These are phyloP conservation scores for Zaprionus ghesquierei DNA, from an alignment of 1,140 invertebrate species.

Conservation along the genomic window DNA sequence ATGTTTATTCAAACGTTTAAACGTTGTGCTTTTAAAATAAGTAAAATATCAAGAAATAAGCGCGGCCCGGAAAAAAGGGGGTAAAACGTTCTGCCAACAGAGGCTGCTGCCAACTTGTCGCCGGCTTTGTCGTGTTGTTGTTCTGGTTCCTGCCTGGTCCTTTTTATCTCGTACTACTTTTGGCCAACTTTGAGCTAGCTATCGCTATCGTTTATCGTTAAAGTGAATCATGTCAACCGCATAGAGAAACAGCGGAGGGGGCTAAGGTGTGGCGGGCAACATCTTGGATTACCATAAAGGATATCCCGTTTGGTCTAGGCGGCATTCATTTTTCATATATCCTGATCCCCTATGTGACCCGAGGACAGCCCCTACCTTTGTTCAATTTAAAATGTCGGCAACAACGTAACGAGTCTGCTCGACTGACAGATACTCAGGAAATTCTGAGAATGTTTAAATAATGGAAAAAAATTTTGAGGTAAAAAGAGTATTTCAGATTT, in stretches of 20 bases:
- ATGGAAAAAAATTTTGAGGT: too few species aligned
- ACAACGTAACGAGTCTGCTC: conserved; percentile 3
- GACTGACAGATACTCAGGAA: background rate
- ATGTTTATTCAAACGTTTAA: conserved; percentile 80
- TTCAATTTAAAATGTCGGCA: conserved; percentile 69
- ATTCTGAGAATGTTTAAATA: background rate
- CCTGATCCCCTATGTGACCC: conserved; percentile 52
- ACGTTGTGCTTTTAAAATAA: conserved; percentile 58
- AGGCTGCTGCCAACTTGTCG: conserved; percentile 71
- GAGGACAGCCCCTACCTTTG: conserved; percentile 54
- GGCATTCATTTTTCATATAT: conserved; percentile 75
- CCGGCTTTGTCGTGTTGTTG: conserved; percentile 43
- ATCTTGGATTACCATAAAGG: conserved; percentile 80
- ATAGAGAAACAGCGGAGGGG: conserved; percentile 48
- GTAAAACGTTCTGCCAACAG: conserved; percentile 64
- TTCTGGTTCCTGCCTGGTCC: too few species aligned
- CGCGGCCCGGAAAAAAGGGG: conserved; percentile 23
- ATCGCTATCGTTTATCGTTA: conserved; percentile 75
- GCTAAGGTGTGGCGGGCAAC: conserved; percentile 16
- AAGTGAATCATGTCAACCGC: conserved; percentile 79
- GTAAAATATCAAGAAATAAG: conserved; percentile 7
- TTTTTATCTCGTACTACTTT: conserved; percentile 53
- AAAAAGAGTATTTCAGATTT: too few species aligned
- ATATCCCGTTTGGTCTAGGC: conserved; percentile 56
- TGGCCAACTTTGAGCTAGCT: conserved; percentile 64